phyloP scores from a whole-genome alignment of 2,113 vertebrate genomes.

The Camarhynchus parvulus region DNA sequence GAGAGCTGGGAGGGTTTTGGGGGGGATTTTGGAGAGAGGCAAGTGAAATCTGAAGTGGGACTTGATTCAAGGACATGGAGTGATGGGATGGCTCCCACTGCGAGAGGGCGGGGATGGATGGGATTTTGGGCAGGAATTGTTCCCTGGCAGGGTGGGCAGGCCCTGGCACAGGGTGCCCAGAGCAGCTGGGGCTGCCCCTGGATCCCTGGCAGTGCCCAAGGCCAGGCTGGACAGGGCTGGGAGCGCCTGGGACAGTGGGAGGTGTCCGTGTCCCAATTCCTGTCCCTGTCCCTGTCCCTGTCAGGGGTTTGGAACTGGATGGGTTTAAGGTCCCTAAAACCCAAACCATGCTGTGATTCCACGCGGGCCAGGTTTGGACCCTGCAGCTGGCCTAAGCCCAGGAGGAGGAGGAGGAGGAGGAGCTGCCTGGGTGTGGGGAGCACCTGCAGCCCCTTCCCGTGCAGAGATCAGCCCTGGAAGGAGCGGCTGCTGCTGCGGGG shows the following conservation, averaged over 20 bases:
- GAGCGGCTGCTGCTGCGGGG: neutral
- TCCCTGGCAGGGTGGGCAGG: neutral
- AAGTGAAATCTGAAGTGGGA: neutral
- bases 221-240: neutral
- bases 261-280: neutral
- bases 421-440: neutral
- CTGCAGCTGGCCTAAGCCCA: neutral
- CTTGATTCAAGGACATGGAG: neutral
- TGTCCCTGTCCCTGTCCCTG: too few relatives aligned
- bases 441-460: neutral
- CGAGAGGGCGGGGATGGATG: neutral
- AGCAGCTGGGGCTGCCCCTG: neutral
- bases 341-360: neutral
- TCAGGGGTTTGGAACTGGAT: neutral
- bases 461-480: neutral
- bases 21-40: neutral
- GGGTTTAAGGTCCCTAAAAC: neutral
- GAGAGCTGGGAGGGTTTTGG: fast-evolving
- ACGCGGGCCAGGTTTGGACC: neutral
- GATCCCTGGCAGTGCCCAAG: neutral
- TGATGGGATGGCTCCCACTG: neutral
- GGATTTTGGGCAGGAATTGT: neutral
- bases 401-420: neutral
- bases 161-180: neutral
- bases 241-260: neutral